Evolutionary conservation across 2,113 vertebrate genomes (phyloP).

Genomic region (Varanus salvator): DNA sequence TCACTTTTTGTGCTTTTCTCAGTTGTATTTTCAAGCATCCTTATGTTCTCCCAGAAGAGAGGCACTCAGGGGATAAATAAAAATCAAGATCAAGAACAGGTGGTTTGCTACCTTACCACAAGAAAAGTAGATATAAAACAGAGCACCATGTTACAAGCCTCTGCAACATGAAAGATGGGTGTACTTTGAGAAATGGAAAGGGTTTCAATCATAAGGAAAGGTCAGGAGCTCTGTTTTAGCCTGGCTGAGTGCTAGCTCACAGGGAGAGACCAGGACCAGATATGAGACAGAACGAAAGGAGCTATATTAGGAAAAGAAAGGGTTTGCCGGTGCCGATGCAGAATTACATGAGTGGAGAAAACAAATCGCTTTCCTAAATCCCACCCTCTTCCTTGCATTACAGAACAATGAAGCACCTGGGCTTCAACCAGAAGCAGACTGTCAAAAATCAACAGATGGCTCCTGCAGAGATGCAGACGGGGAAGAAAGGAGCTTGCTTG

Average conservation of each 20-base stretch:
- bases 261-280: not conserved
- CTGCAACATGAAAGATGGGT: not conserved
- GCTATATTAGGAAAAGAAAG: not conserved
- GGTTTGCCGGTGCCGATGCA: not conserved
- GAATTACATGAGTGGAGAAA: not conserved
- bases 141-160: not conserved
- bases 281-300: not conserved
- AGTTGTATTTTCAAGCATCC: slow-evolving; percentile 7
- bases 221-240: not conserved
- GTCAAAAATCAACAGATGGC: not conserved
- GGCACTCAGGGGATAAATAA: not conserved
- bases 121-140: not conserved
- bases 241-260: slow-evolving; percentile 5
- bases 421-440: not conserved
- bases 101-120: not conserved
- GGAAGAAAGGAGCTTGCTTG: too few species aligned
- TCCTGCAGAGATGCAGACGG: not conserved
- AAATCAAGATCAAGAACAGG: slow-evolving; percentile 11
- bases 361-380: not conserved
- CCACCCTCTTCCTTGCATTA: not conserved
- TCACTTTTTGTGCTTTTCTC: slow-evolving; percentile 36
- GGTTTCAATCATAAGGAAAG: not conserved
- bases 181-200: not conserved
- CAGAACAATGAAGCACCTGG: not conserved
- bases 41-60: not conserved